Percentiles rank a stretch among this genome's conserved stretches.
Conservation (phyloP, 64 coral and sea anemone genomes). For the Porites lutea region DNA sequence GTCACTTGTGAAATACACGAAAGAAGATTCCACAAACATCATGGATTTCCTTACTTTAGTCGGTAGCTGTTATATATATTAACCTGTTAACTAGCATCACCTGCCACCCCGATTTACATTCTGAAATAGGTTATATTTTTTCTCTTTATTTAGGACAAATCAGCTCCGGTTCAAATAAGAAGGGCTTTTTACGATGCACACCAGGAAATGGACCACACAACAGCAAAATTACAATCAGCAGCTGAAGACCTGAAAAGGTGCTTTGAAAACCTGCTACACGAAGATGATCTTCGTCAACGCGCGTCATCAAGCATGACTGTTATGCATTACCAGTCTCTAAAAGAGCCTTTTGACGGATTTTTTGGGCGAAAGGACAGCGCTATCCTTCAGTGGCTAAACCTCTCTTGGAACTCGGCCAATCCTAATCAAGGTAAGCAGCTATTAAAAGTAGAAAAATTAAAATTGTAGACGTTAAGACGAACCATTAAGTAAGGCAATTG, state of each 20-base stretch:
- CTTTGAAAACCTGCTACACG: slow-evolving; percentile 79
- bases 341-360: neutral
- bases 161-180: slow-evolving; percentile 53
- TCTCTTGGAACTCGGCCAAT: neutral
- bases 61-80: too few relatives aligned
- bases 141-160: neutral
- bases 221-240: slow-evolving; percentile 39
- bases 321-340: slow-evolving; percentile 22
- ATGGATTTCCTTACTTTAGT: too few relatives aligned
- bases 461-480: too few relatives aligned
- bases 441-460: neutral
- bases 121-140: neutral
- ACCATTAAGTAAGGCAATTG: too few relatives aligned
- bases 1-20: too few relatives aligned
- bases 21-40: too few relatives aligned
- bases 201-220: slow-evolving; percentile 36
- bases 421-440: neutral
- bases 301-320: slow-evolving; percentile 36
- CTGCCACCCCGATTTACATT: too few relatives aligned
- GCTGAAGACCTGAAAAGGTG: slow-evolving; percentile 66
- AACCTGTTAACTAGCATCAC: too few relatives aligned
- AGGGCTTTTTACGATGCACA: slow-evolving; percentile 62
- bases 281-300: slow-evolving; percentile 23
- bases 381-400: slow-evolving; percentile 4
- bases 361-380: neutral